These are phyloP conservation scores for Nasonia oneida DNA, from an alignment of 2,888 invertebrate species.

Conservation along the genomic window DNA sequence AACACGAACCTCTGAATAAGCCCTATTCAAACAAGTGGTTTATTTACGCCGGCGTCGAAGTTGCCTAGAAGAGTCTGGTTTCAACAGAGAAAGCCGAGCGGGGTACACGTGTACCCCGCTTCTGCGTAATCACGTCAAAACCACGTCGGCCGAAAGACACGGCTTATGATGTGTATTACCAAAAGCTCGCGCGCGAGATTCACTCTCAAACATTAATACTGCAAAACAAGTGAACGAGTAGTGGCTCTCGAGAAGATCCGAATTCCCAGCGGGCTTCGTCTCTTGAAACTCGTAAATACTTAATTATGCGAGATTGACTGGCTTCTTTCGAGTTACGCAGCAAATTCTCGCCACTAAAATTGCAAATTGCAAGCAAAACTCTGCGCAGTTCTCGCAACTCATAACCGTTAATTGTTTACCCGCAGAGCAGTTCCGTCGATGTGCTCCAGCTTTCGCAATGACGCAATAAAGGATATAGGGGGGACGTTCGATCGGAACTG, in stretches of 20 bases:
- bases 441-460: background rate
- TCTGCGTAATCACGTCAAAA: background rate
- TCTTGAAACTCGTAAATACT: constrained; percentile 6
- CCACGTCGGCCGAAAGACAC: background rate
- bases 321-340: background rate
- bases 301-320: background rate
- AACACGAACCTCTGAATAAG: constrained; percentile 33
- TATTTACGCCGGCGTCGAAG: constrained; percentile 39
- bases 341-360: background rate
- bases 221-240: background rate
- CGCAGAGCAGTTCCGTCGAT: too few relatives aligned
- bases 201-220: background rate
- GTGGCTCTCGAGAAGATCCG: background rate
- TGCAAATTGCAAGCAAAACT: background rate
- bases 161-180: background rate
- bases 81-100: constrained; percentile 14
- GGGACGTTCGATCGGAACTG: background rate
- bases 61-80: constrained; percentile 22
- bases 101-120: background rate
- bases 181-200: background rate
- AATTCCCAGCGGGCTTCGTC: constrained; percentile 18
- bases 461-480: background rate
- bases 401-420: background rate
- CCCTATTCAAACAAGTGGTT: constrained; percentile 54
- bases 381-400: too few relatives aligned